phyloP scores from a whole-genome alignment of 2,888 invertebrate species.

The Acronicta alni region DNA sequence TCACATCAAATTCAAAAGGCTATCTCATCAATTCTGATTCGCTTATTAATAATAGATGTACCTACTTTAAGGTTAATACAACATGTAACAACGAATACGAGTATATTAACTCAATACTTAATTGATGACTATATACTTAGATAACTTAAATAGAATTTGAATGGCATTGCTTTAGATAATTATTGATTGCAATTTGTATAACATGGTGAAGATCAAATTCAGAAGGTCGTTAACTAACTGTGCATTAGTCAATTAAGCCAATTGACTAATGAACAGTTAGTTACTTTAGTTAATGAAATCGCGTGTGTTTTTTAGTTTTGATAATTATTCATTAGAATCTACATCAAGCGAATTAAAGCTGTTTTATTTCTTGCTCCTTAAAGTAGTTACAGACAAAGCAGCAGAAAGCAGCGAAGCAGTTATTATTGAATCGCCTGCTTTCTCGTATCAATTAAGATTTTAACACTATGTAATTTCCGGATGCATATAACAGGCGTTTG shows the following conservation, averaged over 20 bases:
- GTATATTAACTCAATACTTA: constrained; percentile 17
- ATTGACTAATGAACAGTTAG: neutral
- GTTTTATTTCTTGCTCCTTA: too few relatives aligned
- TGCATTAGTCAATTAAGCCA: constrained; percentile 2
- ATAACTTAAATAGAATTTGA: constrained; percentile 21
- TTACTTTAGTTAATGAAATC: too few relatives aligned
- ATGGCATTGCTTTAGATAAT: constrained; percentile 9
- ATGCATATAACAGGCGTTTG: too few relatives aligned
- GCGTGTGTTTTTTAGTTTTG: neutral
- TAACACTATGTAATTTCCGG: too few relatives aligned
- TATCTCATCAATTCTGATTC: constrained; percentile 7
- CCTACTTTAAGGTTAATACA: constrained; percentile 24
- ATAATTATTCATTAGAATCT: too few relatives aligned
- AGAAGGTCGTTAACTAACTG: constrained; percentile 1
- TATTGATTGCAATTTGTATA: constrained; percentile 7
- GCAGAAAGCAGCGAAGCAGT: too few relatives aligned
- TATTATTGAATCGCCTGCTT: too few relatives aligned
- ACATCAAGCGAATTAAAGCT: too few relatives aligned
- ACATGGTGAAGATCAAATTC: neutral
- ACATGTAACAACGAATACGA: constrained; percentile 25
- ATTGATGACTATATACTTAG: constrained; percentile 29
- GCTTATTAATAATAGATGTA: constrained; percentile 23
- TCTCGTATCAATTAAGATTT: too few relatives aligned
- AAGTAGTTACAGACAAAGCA: too few relatives aligned
- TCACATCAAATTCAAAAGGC: constrained; percentile 6